phyloP scores from a whole-genome alignment of 2,888 invertebrate species.

The Drosophila merina region DNA sequence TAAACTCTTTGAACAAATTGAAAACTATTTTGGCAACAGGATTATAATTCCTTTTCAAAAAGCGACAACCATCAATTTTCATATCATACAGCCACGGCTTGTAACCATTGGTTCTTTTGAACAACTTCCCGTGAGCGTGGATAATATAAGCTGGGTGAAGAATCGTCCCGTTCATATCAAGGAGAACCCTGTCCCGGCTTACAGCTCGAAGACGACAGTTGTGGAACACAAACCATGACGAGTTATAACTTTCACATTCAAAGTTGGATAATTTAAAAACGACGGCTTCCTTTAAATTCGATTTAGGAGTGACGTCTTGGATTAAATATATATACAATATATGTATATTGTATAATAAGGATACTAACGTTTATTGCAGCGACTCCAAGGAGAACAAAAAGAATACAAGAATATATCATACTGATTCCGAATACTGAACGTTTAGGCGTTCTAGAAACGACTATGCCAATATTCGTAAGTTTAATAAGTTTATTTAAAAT shows the following conservation, averaged over 20 bases:
- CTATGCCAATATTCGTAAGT: too few relatives aligned
- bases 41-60: background rate
- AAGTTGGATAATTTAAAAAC: slow-evolving; percentile 49
- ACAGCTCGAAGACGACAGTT: slow-evolving; percentile 43
- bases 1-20: background rate
- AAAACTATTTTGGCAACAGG: background rate
- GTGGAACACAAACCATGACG: slow-evolving; percentile 38
- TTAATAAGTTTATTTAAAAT: too few relatives aligned
- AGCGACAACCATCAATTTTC: slow-evolving; percentile 8
- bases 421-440: too few relatives aligned
- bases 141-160: background rate
- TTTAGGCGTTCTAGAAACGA: too few relatives aligned
- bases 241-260: slow-evolving; percentile 38
- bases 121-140: background rate
- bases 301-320: too few relatives aligned
- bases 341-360: too few relatives aligned
- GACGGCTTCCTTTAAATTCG: slow-evolving; percentile 23
- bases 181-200: background rate
- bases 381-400: too few relatives aligned
- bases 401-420: too few relatives aligned
- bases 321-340: too few relatives aligned
- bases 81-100: slow-evolving; percentile 25
- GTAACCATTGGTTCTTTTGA: slow-evolving; percentile 43
- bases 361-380: too few relatives aligned
- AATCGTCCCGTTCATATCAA: slow-evolving; percentile 14